phyloP scores from a whole-genome alignment of 2,797 vertebrate genomes.

The Gephyroberyx darwinii region DNA sequence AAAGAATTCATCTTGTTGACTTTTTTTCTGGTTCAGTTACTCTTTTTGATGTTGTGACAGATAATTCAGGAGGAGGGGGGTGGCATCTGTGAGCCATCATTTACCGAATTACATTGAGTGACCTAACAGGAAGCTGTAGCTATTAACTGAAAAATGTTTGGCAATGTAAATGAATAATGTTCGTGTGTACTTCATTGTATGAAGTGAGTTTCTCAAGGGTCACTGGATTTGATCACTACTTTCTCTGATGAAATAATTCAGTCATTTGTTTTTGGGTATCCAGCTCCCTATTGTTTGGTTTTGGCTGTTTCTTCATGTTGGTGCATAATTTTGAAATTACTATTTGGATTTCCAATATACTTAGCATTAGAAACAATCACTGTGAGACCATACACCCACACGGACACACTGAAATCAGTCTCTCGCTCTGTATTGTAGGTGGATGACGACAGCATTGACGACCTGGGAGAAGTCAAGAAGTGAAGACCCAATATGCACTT shows the following conservation, averaged over 20 bases:
- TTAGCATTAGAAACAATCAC: no score
- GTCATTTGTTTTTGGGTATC: no score
- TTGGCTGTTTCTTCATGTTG: no score
- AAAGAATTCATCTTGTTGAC: background rate
- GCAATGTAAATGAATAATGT: no score
- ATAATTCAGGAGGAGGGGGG: no score
- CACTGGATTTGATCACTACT: no score
- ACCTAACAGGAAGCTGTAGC: background rate
- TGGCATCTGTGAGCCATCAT: background rate
- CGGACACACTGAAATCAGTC: background rate
- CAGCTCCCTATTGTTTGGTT: no score
- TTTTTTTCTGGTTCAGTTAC: background rate
- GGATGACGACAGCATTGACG: conserved; percentile 98
- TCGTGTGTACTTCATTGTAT: no score
- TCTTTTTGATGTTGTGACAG: background rate
- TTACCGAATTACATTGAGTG: background rate
- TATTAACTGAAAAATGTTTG: background rate
- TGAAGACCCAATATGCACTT: conserved; percentile 88
- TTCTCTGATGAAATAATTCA: no score
- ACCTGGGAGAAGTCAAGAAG: conserved; percentile 99
- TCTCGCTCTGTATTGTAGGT: conserved; percentile 79
- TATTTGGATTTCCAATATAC: no score
- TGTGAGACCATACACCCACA: background rate
- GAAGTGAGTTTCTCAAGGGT: no score
- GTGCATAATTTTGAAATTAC: no score